Conservation (phyloP, 2,113 vertebrate species). For the Numenius arquata region DNA sequence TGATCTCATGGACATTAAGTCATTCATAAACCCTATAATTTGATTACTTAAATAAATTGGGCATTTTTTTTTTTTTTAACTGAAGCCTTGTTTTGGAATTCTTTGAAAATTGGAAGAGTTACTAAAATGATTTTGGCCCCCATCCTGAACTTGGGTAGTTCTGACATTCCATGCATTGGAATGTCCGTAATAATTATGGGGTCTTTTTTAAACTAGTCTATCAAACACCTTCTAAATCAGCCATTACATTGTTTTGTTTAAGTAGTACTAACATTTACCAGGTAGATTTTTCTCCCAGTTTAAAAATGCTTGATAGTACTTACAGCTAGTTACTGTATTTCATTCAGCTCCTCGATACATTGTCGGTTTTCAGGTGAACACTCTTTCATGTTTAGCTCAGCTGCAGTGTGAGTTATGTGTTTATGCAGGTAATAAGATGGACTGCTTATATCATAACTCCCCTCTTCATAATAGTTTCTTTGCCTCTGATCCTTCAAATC, state of each 20-base stretch:
- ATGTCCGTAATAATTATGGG: neutral
- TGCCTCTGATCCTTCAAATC: neutral
- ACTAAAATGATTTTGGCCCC: neutral
- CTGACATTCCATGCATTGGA: neutral
- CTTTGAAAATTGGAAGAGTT: neutral
- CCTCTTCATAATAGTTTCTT: neutral
- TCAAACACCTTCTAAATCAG: neutral
- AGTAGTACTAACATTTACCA: neutral
- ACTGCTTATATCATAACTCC: neutral
- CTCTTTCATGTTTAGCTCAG: neutral
- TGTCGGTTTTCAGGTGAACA: neutral
- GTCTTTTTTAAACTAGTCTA: neutral
- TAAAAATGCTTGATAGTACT: neutral
- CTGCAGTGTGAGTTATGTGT: neutral
- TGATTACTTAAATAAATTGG: neutral
- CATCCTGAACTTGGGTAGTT: neutral
- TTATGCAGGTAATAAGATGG: neutral
- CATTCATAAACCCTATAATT: neutral
- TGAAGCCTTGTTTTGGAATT: neutral
- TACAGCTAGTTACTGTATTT: neutral
- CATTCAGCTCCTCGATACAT: accelerated
- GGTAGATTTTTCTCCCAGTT: neutral
- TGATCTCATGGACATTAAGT: neutral
- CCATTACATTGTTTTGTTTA: neutral
- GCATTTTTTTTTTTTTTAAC: neutral